phyloP scores from a whole-genome alignment of 2,113 vertebrate species.

The Leptocoma aspasia region DNA sequence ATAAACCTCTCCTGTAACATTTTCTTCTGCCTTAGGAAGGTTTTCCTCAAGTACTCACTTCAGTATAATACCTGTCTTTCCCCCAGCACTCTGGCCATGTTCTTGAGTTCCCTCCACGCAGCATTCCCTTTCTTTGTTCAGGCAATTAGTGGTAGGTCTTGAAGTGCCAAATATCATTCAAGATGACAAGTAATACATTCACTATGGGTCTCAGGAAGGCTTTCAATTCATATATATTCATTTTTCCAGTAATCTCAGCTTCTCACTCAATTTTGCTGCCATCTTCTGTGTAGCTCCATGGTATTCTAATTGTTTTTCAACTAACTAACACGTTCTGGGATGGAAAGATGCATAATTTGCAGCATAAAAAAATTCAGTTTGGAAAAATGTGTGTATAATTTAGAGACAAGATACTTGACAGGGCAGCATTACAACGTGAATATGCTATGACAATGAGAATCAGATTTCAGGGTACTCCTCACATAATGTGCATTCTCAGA shows the following conservation, averaged over 20 bases:
- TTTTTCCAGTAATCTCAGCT: not conserved
- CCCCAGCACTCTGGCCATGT: fast-evolving
- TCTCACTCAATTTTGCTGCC: not conserved
- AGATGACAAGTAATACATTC: not conserved
- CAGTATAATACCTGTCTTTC: not conserved
- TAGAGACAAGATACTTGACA: not conserved
- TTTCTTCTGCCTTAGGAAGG: not conserved
- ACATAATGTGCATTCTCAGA: not conserved
- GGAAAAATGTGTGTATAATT: not conserved
- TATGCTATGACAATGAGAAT: not conserved
- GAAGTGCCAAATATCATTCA: not conserved
- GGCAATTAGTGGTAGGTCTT: not conserved
- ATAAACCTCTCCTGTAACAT: not conserved
- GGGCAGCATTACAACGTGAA: not conserved
- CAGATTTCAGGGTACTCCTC: not conserved
- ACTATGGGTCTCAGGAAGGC: not conserved
- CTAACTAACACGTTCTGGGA: not conserved
- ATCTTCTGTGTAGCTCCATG: not conserved
- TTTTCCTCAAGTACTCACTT: not conserved
- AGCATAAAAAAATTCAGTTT: not conserved
- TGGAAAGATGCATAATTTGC: not conserved
- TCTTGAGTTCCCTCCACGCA: not conserved
- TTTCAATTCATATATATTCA: not conserved
- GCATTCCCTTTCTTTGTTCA: not conserved
- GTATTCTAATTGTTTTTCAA: not conserved